Percentiles rank a stretch among this genome's conserved stretches.
Conservation (phyloP, 2,888 invertebrate genomes). For the Atrina japonica region DNA sequence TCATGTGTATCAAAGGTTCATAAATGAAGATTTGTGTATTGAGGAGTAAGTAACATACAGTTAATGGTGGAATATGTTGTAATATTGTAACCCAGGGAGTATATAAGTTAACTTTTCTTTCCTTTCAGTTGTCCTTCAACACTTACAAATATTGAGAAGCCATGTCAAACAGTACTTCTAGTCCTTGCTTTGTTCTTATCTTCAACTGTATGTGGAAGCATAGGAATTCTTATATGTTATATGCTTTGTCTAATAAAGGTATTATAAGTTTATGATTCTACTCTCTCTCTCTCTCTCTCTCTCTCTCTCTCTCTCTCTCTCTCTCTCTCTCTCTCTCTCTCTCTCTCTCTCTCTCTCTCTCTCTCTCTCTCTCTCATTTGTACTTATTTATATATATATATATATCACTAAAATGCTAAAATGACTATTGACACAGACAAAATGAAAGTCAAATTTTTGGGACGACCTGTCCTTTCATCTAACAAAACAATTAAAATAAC, state of each 20-base stretch:
- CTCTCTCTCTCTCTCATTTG: not conserved
- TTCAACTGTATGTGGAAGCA: constrained; percentile 54
- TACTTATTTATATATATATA: not conserved
- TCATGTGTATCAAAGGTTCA: no score
- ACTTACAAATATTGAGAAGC: not conserved
- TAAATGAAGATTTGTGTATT: no score
- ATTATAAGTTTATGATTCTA: constrained; percentile 20
- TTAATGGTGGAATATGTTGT: no score
- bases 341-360: constrained; percentile 16
- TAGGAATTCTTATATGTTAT: constrained; percentile 58
- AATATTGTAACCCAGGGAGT: no score
- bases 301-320: not conserved
- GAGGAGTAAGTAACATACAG: no score
- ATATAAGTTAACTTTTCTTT: no score
- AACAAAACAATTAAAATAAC: no score
- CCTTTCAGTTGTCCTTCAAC: not conserved
- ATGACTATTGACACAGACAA: no score
- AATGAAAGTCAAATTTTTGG: no score
- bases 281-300: no score
- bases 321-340: constrained; percentile 23
- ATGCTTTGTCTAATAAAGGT: constrained; percentile 55
- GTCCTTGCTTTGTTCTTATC: constrained; percentile 48
- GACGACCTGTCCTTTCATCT: no score
- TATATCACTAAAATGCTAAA: no score
- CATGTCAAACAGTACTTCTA: not conserved